phyloP scores from a whole-genome alignment of 2,888 invertebrate genomes.

The Heteropelma amictum region DNA sequence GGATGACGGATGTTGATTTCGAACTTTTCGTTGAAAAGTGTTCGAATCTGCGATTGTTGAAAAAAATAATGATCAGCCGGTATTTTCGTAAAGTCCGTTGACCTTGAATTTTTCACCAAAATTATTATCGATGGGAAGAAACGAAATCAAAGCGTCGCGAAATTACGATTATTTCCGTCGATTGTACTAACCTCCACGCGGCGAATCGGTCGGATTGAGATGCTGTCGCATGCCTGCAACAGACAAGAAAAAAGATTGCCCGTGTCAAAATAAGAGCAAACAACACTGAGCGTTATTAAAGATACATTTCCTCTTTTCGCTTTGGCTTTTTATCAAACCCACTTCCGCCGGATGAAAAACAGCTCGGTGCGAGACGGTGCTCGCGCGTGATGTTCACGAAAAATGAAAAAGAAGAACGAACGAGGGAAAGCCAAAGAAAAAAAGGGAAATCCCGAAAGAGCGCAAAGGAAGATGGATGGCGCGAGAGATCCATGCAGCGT shows the following conservation, averaged over 20 bases:
- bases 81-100: no score
- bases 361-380: no score
- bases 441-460: background rate
- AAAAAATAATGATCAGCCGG: no score
- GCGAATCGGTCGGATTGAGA: constrained; percentile 69
- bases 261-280: no score
- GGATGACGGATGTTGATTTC: no score
- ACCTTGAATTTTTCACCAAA: no score
- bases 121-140: no score
- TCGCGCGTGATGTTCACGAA: background rate
- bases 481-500: constrained; percentile 11
- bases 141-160: no score
- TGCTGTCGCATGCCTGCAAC: constrained; percentile 72
- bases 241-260: constrained; percentile 47
- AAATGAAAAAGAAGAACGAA: background rate
- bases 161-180: no score
- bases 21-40: background rate
- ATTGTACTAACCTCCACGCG: constrained; percentile 70
- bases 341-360: background rate
- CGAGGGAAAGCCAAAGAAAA: background rate
- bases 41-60: background rate
- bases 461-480: background rate
- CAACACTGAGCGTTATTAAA: background rate
- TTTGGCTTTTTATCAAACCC: background rate
- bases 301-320: no score